Evolutionary conservation across 1,140 invertebrate species (phyloP), one percentile per base, ranked within the genome.

Genomic region (Zeugodacus cucurbitae): DNA sequence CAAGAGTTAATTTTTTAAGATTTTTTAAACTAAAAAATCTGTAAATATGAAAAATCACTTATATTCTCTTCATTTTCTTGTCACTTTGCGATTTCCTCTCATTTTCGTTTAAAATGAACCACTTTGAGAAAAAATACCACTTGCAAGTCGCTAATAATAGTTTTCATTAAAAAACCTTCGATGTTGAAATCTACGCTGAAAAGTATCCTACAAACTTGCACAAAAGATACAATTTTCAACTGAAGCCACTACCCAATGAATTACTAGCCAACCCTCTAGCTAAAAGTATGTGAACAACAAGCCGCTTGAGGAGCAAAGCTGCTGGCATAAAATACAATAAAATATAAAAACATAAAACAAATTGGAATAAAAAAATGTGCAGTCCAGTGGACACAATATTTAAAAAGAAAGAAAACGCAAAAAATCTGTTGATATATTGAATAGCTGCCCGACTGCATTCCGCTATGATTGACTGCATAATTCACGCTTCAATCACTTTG

Each of bases 401-500:
- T 62, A 17, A 10, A 62, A 62, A 3, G 26, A 26, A 62, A 54
- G 48, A n/a, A 62, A 62, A 2, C 0, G 0, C n/a, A 62, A 62
- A 58, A 62, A 62, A 26, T 62, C n/a, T 26, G 1, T 26, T 26
- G 22, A 62, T 62, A 26, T 62, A 26, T 62, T 26, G 58, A 62
- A 22, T 62, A 10, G 0, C 22, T n/a, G 14, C 4, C 32, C 41
- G 3, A 74, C 67, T 37, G 67, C 32, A 37, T 74, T 17, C 67
- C 67, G 67, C 11, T 3, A n/a, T 74, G 34, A 74, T 74, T 74
- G 67, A 74, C 67, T 74, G 67, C 67, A 37, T 74, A 74, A 37
- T 74, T 37, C 32, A 74, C 67, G 67, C 67, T 74, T 74, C 67
- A 74, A 74, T 74, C 67, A 41, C 67, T 74, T 74, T 74, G 67